A percentile compares a stretch with the other conserved stretches of the same genome.
Evolutionary conservation across 2,888 invertebrate genomes (phyloP).

Genomic region (Serripes groenlandicus): DNA sequence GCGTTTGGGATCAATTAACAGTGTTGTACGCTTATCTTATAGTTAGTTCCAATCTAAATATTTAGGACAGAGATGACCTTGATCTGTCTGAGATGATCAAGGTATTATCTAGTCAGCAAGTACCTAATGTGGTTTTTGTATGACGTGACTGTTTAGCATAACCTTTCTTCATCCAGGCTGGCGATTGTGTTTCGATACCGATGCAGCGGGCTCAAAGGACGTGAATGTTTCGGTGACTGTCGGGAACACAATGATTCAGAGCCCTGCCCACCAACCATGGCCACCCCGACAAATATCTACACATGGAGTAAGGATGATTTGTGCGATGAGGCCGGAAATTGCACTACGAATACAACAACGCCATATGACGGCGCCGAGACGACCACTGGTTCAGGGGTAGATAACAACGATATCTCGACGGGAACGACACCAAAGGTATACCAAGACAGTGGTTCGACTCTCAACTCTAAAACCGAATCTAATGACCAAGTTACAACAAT

Average conservation of each 20-base stretch:
- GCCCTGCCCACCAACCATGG: constrained; percentile 35
- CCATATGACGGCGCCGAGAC: not conserved
- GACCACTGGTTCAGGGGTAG: not conserved
- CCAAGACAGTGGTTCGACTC: not conserved
- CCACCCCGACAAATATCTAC: constrained; percentile 14
- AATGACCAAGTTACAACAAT: not conserved
- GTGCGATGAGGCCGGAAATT: not conserved
- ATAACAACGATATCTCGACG: not conserved
- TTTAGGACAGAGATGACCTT: too few relatives aligned
- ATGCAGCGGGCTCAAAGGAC: constrained; percentile 31
- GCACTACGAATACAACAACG: constrained; percentile 5
- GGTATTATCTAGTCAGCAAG: too few relatives aligned
- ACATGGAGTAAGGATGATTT: constrained; percentile 23
- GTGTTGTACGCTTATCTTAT: too few relatives aligned
- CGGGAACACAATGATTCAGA: constrained; percentile 41
- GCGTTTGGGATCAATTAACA: too few relatives aligned
- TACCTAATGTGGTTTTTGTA: too few relatives aligned
- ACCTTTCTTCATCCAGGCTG: constrained; percentile 38
- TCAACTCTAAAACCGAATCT: not conserved
- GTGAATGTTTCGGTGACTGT: constrained; percentile 53
- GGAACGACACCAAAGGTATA: not conserved
- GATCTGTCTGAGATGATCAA: too few relatives aligned
- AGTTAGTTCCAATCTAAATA: too few relatives aligned
- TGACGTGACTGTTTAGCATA: too few relatives aligned
- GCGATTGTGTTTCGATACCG: constrained; percentile 46